Evolutionary conservation across 2,888 invertebrate species (phyloP).

Genomic region (Drosophila emarginata): DNA sequence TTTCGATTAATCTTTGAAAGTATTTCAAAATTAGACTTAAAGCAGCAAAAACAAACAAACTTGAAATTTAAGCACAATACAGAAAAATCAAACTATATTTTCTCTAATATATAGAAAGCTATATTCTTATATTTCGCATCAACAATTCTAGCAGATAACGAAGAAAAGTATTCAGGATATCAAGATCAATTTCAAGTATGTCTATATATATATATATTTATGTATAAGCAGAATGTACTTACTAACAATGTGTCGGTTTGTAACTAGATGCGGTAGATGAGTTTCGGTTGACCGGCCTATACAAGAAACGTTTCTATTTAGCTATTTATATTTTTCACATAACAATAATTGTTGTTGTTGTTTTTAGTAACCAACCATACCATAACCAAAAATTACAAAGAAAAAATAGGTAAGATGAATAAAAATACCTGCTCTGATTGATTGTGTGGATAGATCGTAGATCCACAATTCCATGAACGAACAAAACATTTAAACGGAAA

Average conservation of each 20-base stretch:
- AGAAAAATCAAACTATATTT: too few species aligned
- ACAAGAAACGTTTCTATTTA: conserved; percentile 20
- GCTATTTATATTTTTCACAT: conserved; percentile 3
- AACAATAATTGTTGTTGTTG: conserved; percentile 15
- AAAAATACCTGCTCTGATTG: conserved; percentile 62
- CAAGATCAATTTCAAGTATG: conserved; percentile 12
- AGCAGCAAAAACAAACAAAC: too few species aligned
- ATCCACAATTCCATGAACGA: conserved; percentile 7
- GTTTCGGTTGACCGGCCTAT: conserved; percentile 15
- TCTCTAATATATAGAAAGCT: too few species aligned
- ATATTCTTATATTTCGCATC: neutral
- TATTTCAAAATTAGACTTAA: too few species aligned
- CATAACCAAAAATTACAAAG: conserved; percentile 63
- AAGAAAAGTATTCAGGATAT: conserved; percentile 20
- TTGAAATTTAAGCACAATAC: too few species aligned
- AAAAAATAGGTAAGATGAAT: conserved; percentile 38
- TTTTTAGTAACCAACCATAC: conserved; percentile 56
- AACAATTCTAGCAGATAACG: conserved; percentile 24
- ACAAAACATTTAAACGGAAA: conserved; percentile 1
- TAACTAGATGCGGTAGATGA: conserved; percentile 38
- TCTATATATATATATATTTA: neutral
- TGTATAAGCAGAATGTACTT: conserved; percentile 47
- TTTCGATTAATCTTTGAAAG: too few species aligned
- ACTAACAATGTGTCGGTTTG: conserved; percentile 59
- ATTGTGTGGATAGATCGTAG: neutral